Base-by-base conservation (phyloP, 2,797 vertebrate species). In the Dermochelys coriacea region DNA sequence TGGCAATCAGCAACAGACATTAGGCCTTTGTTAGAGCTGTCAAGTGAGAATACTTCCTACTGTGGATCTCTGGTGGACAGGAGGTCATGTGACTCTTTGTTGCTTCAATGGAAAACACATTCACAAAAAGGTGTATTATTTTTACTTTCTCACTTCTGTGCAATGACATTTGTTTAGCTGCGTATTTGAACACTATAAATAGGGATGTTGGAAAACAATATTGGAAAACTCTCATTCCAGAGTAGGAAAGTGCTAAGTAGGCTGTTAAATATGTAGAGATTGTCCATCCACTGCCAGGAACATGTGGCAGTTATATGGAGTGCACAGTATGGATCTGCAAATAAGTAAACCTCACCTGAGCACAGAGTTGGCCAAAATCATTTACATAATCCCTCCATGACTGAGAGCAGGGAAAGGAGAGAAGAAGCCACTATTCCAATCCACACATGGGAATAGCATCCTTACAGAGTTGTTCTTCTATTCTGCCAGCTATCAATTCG, bases 401-500 rank as follows among this genome's bases (percentile, higher is more conserved):
- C 74, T 29, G 45, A 49, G 14, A 9, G 74, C 12, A 18, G 61
- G 82, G 80, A 85, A 93, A 49, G 15, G 57, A 68, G 80, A 77
- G 49, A 78, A 94, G 71, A 91, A 50, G 68, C 74, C 86, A 86
- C 82, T 90, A 94, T 82, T 86, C 88, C 79, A 54, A 34, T n/a
- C 54, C 93, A 94, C 88, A 94, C 92, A 97, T 84, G 91, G 83
- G 93, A 94, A 74, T 51, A 86, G 5, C 41, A 74, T 88, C 91
- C 71, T 52, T 2, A 37, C 80, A 88, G 84, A 96, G 87, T 8
- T 74, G 27, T 31, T 86, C 5, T 87, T 90, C 4, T 0, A 79
- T 96, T 96, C 93, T 85, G 71, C 85, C 77, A 80, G 74, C 25
- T 49, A 49, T 31, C 45, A 31, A 10, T 49, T 29, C 47, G 27